A percentile compares a stretch with the other conserved stretches of the same genome.
phyloP scores from a whole-genome alignment of 2,113 vertebrate genomes.

The Caranx melampygus region DNA sequence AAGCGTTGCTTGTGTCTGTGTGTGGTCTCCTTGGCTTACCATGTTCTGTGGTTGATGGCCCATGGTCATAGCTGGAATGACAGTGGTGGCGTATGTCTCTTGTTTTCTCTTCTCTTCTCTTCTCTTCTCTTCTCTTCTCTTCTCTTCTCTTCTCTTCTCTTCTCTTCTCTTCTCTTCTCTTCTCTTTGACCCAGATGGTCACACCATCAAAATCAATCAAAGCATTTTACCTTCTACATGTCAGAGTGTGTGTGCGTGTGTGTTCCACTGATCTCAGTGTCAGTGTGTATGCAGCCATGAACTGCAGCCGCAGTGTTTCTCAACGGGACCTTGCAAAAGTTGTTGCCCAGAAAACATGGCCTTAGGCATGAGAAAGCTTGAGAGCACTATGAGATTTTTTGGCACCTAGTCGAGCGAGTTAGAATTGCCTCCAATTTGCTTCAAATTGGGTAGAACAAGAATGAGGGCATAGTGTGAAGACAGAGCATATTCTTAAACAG shows the following conservation, averaged over 20 bases:
- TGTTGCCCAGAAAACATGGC: slow-evolving; percentile 36
- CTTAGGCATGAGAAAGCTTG: slow-evolving; percentile 61
- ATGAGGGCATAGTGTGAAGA: slow-evolving; percentile 30
- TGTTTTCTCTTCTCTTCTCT: not conserved
- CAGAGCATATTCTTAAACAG: slow-evolving; percentile 21
- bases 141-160: not conserved
- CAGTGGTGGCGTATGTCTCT: slow-evolving; percentile 28
- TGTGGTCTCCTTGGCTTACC: slow-evolving; percentile 68
- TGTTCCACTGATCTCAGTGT: not conserved
- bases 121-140: not conserved
- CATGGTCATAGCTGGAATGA: slow-evolving; percentile 40
- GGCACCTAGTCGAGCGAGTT: slow-evolving; percentile 24
- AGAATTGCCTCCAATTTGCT: slow-evolving; percentile 51
- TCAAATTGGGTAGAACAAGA: slow-evolving; percentile 23
- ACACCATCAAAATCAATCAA: not conserved
- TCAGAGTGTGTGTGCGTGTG: slow-evolving; percentile 3
- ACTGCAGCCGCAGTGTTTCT: slow-evolving; percentile 52
- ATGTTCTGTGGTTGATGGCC: slow-evolving; percentile 60
- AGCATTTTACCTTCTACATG: not conserved
- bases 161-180: not conserved
- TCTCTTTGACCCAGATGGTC: slow-evolving; percentile 1
- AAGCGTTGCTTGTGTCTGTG: slow-evolving; percentile 48
- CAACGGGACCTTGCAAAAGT: slow-evolving; percentile 59
- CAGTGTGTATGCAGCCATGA: slow-evolving; percentile 31
- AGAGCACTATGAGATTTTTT: slow-evolving; percentile 54